These are phyloP conservation scores for Notechis scutatus DNA, from an alignment of 2,113 vertebrate species.

Conservation along the genomic window DNA sequence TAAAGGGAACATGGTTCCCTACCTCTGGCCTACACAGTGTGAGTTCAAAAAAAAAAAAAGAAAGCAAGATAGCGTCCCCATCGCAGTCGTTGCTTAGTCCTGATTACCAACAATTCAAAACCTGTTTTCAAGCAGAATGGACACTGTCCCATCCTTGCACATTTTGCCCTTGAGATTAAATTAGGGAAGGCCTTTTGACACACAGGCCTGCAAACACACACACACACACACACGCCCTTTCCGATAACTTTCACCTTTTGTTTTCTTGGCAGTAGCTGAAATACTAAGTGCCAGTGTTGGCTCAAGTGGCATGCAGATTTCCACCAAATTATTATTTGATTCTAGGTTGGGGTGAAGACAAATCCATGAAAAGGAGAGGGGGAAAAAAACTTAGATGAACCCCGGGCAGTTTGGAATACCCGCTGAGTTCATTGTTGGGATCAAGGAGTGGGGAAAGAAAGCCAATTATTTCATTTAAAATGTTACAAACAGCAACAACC, in stretches of 20 bases:
- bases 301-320: not conserved
- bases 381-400: not conserved
- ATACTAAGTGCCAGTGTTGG: not conserved
- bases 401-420: not conserved
- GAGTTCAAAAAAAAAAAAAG: not conserved
- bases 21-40: not conserved
- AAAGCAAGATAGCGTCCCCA: not conserved
- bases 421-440: not conserved
- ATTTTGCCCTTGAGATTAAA: not conserved
- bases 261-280: not conserved
- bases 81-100: not conserved
- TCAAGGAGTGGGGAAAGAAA: not conserved
- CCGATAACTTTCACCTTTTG: accelerated
- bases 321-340: not conserved
- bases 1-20: no score
- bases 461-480: constrained; percentile 2
- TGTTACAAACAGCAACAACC: not conserved
- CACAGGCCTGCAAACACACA: not conserved
- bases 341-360: not conserved
- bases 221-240: not conserved
- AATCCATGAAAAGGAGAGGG: not conserved
- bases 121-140: not conserved
- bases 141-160: no score
- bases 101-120: not conserved
- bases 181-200: not conserved